A percentile compares a stretch with the other conserved stretches of the same genome.
phyloP scores from a whole-genome alignment of 1,140 invertebrate species.

The Sesamia nonagrioides region DNA sequence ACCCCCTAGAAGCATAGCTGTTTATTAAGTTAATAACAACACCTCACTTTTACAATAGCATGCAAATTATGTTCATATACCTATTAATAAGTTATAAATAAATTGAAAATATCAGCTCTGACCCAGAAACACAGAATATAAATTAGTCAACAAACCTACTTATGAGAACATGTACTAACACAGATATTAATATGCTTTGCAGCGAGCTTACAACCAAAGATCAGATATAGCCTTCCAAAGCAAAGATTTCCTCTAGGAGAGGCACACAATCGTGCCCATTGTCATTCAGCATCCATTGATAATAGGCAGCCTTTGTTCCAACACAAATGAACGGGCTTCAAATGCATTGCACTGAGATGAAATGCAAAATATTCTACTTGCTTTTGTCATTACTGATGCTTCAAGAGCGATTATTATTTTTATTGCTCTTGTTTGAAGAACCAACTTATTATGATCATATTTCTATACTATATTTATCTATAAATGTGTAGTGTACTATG shows the following conservation, averaged over 20 bases:
- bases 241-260: constrained; percentile 38
- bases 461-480: no score
- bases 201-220: constrained; percentile 4
- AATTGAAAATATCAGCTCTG: no score
- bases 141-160: not conserved
- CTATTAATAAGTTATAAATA: no score
- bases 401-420: not conserved
- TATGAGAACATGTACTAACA: not conserved
- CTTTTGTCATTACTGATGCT: not conserved
- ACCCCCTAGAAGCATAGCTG: no score
- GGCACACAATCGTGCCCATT: constrained; percentile 32
- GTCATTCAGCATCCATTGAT: constrained; percentile 31
- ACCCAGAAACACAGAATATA: no score
- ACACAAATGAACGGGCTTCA: constrained; percentile 23
- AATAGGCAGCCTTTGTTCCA: constrained; percentile 36
- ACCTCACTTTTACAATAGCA: no score
- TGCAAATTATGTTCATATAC: no score
- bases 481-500: no score
- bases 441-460: no score
- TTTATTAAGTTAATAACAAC: no score
- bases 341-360: constrained; percentile 21
- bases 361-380: constrained; percentile 29
- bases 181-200: not conserved
- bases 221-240: constrained; percentile 28
- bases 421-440: not conserved